phyloP scores from a whole-genome alignment of 2,888 invertebrate genomes.

The Melinaea menophilus region DNA sequence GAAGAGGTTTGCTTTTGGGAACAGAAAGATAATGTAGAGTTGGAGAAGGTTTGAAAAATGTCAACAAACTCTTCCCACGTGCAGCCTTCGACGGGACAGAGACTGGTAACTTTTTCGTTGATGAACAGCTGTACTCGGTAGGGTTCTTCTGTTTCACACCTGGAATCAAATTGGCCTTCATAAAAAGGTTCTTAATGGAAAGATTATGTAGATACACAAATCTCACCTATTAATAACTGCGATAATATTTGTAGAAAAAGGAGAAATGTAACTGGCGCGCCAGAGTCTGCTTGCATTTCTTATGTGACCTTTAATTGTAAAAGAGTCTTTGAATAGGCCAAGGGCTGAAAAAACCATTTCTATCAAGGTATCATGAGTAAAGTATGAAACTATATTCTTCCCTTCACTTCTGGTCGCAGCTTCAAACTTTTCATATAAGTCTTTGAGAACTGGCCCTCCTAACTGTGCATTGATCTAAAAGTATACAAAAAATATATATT shows the following conservation, averaged over 20 bases:
- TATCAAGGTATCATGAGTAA: conserved; percentile 82
- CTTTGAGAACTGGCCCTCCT: conserved; percentile 82
- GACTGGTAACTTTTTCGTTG: conserved; percentile 51
- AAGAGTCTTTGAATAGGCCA: conserved; percentile 79
- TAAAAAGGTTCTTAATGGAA: no score
- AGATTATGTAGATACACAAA: conserved; percentile 11
- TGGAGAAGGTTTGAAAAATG: conserved; percentile 44
- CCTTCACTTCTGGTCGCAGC: conserved; percentile 39
- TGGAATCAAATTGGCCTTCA: conserved; percentile 36
- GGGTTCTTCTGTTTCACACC: conserved; percentile 42
- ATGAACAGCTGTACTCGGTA: conserved; percentile 56
- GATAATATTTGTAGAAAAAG: conserved; percentile 85
- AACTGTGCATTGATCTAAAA: conserved; percentile 78
- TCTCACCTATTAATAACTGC: conserved; percentile 85
- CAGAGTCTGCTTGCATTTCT: conserved; percentile 79
- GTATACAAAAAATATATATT: conserved; percentile 1
- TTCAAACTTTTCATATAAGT: conserved; percentile 79
- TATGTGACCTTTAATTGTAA: conserved; percentile 74
- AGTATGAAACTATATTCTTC: conserved; percentile 80
- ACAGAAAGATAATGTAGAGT: conserved; percentile 50
- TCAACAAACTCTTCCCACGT: conserved; percentile 56
- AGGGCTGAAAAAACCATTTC: conserved; percentile 81
- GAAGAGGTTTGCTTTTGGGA: no score
- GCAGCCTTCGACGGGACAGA: conserved; percentile 59
- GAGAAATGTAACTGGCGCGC: conserved; percentile 81